phyloP scores from a whole-genome alignment of 2,113 vertebrate species.

The Emydura subglobosa region DNA sequence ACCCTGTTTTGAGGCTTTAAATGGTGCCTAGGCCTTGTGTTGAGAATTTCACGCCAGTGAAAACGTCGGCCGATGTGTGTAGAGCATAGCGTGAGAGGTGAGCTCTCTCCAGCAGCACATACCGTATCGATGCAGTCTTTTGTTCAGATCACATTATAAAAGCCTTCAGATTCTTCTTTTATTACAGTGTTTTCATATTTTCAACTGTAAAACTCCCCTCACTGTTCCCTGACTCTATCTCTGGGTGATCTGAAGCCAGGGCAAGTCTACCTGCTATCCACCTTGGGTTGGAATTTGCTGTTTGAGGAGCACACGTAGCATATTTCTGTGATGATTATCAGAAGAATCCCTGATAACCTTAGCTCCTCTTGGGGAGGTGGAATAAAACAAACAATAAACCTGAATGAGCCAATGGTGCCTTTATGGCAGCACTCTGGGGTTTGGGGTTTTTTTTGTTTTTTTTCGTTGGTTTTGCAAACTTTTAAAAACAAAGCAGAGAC shows the following conservation, averaged over 20 bases:
- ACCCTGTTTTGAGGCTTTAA: neutral
- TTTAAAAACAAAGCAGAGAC: constrained; percentile 6
- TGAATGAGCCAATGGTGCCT: constrained; percentile 70
- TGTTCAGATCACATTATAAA: neutral
- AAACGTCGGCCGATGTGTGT: neutral
- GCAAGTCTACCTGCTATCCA: neutral
- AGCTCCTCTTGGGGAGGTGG: constrained; percentile 58
- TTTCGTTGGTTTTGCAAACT: constrained; percentile 74
- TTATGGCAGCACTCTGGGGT: constrained; percentile 59
- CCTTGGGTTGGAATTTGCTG: constrained; percentile 22
- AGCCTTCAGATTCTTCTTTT: neutral
- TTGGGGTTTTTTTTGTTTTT: neutral
- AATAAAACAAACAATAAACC: constrained; percentile 75
- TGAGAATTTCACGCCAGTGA: neutral
- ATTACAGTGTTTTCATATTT: neutral
- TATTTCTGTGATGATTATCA: constrained; percentile 75
- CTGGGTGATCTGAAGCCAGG: neutral
- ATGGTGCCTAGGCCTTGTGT: neutral
- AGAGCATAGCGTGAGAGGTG: neutral
- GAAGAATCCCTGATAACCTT: constrained; percentile 60
- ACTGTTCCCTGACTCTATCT: neutral
- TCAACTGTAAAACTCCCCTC: neutral
- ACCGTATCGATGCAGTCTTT: neutral
- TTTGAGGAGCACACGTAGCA: constrained; percentile 44
- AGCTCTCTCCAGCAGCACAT: neutral